phyloP scores from a whole-genome alignment of 1,140 invertebrate species.

The Drosophila burlai region DNA sequence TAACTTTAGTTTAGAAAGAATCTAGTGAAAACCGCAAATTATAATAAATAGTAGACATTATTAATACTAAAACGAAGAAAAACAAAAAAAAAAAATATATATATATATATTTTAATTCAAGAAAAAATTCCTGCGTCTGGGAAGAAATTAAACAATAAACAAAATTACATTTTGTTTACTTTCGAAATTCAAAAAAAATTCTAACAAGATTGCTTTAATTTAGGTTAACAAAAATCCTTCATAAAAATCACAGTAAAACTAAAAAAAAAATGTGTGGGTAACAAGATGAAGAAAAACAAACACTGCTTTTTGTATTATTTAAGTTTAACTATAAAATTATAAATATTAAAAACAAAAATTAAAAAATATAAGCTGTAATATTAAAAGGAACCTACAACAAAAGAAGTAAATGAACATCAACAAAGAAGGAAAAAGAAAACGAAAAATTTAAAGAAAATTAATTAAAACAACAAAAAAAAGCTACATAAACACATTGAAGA shows the following conservation, averaged over 20 bases:
- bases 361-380: constrained; percentile 71
- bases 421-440: constrained; percentile 43
- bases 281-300: constrained; percentile 75
- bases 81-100: constrained; percentile 12
- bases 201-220: constrained; percentile 78
- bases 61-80: constrained; percentile 21
- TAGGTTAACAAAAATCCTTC: constrained; percentile 68
- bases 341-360: constrained; percentile 65
- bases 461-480: constrained; percentile 43
- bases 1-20: constrained; percentile 27
- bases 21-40: constrained; percentile 16
- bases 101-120: constrained; percentile 28
- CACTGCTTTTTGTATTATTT: constrained; percentile 83
- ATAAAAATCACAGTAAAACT: constrained; percentile 67
- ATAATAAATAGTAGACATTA: constrained; percentile 35
- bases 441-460: constrained; percentile 44
- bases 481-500: constrained; percentile 56
- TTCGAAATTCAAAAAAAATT: constrained; percentile 47
- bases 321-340: constrained; percentile 76
- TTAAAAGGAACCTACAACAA: constrained; percentile 68
- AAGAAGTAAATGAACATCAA: constrained; percentile 62
- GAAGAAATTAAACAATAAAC: constrained; percentile 31
- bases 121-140: constrained; percentile 18
- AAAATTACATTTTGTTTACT: constrained; percentile 35
- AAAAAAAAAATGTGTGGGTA: constrained; percentile 58